Percentiles rank a stretch among this genome's conserved stretches.
phyloP scores from a whole-genome alignment of 2,888 invertebrate genomes.

The Idaea biselata region DNA sequence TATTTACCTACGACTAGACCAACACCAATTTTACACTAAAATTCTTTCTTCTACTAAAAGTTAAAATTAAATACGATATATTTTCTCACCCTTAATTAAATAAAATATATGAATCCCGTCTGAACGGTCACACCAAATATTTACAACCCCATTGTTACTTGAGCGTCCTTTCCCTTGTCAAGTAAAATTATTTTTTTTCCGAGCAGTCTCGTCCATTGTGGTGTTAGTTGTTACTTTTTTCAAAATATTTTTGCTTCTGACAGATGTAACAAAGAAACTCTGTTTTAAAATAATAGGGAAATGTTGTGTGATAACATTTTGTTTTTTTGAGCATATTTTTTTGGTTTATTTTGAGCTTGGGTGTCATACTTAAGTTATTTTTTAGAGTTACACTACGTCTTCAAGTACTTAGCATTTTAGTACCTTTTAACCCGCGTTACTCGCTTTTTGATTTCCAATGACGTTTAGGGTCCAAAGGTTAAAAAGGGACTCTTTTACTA shows the following conservation, averaged over 20 bases:
- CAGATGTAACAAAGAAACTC: slow-evolving; percentile 25
- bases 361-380: too few species aligned
- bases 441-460: too few species aligned
- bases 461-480: too few species aligned
- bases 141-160: slow-evolving; percentile 35
- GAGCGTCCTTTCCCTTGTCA: slow-evolving; percentile 36
- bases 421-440: too few species aligned
- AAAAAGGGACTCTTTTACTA: too few species aligned
- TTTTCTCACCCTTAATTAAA: slow-evolving; percentile 3
- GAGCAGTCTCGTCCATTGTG: slow-evolving; percentile 37
- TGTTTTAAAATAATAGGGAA: not conserved
- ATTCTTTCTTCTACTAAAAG: too few species aligned
- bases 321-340: not conserved
- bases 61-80: not conserved
- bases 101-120: slow-evolving; percentile 9
- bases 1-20: too few species aligned
- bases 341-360: too few species aligned
- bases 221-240: slow-evolving; percentile 38
- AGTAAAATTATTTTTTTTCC: slow-evolving; percentile 42
- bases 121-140: slow-evolving; percentile 25
- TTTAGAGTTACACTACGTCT: too few species aligned
- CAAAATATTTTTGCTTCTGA: slow-evolving; percentile 40
- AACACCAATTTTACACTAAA: too few species aligned
- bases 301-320: not conserved
- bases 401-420: too few species aligned